Evolutionary conservation across 2,797 vertebrate species (phyloP), one percentile per base, ranked within the genome.

Genomic region (Valencia hispanica): DNA sequence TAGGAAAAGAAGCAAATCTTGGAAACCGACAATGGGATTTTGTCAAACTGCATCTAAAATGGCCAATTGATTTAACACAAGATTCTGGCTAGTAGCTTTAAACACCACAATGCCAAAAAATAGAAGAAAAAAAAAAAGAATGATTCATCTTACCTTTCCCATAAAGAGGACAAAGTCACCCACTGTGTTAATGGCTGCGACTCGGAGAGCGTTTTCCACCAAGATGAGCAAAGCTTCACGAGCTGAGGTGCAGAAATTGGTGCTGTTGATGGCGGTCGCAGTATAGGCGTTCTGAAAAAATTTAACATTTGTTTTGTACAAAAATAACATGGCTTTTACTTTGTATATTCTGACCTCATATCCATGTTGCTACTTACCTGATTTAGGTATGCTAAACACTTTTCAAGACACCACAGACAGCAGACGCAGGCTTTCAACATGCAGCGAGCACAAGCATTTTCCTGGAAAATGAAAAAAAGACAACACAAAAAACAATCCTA

Each of bases 321-420:
- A 7, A 14, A 18, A 17, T 34, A 25, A 0, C 5, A 36, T 51
- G 36, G 72, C 74, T 15, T 61, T 4, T 9, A 55, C 66, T 10
- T 18, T 68, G 12, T 48, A 57, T 25, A 32, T n/a, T 18, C 3
- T 15, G 25, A 5, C 6, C 1, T 57, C 0, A 48, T 1, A 53
- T 73, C 9, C 43, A 8, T 6, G 5, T 36, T 30, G 34, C 9
- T 0, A 79, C 93, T 91, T 94, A 99, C 98, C 94, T 98, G 97
- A 94, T 99, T 99, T 91, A 99, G 93, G 88, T 97, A 99, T 36
- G 93, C 94, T 48, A 99, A 96, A 95, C 98, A 99, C 96, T 98
- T 99, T 93, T 99, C 97, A 36, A 99, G 95, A 95, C 98, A 99
- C 98, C 98, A 99, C 93, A 99, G 92, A 92, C 98, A 99, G 94